Evolutionary conservation across 2,113 vertebrate species (phyloP).

Genomic region (Chrysochloris asiatica): DNA sequence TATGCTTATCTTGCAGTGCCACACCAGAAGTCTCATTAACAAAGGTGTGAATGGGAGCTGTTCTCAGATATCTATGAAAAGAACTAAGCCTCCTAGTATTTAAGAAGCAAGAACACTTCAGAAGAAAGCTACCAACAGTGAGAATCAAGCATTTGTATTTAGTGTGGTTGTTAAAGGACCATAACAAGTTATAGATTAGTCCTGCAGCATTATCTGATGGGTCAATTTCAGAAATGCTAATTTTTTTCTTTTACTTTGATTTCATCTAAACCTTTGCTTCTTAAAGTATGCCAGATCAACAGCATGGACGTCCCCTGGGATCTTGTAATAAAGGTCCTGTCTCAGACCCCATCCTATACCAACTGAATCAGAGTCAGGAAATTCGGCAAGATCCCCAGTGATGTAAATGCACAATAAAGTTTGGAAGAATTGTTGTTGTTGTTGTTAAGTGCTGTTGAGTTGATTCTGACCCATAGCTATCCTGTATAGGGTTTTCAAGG

Average conservation of each 20-base stretch:
- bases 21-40: not conserved
- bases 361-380: constrained; percentile 7
- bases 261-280: constrained; percentile 24
- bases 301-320: not conserved
- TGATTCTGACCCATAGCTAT: too few species aligned
- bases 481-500: too few species aligned
- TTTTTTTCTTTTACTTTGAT: constrained; percentile 48
- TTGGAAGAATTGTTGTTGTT: too few species aligned
- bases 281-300: not conserved
- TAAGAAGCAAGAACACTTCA: not conserved
- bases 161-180: not conserved
- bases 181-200: not conserved
- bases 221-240: constrained; percentile 37
- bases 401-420: not conserved
- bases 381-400: not conserved
- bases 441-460: too few species aligned
- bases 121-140: not conserved
- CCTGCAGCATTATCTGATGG: not conserved
- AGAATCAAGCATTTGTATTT: constrained; percentile 23
- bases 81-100: not conserved
- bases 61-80: not conserved
- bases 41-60: not conserved
- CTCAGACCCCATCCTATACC: not conserved
- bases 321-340: not conserved
- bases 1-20: too few species aligned